Evolutionary conservation across 1,140 invertebrate species (phyloP).

Genomic region (Danaus plexippus): DNA sequence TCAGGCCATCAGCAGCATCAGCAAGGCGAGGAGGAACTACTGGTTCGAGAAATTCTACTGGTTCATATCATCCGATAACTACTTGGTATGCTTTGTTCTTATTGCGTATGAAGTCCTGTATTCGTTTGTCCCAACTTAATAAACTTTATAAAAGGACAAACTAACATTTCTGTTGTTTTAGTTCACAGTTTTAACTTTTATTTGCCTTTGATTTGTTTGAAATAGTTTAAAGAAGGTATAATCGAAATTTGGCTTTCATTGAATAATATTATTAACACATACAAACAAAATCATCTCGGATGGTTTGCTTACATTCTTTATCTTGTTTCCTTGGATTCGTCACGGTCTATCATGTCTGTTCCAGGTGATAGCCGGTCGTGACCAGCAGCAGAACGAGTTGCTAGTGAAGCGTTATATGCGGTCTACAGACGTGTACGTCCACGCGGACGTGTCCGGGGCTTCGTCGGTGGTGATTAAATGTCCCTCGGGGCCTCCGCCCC

Average conservation of each 20-base stretch:
- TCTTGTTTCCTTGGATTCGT: too few relatives aligned
- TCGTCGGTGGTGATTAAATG: constrained; percentile 97
- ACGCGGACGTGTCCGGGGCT: constrained; percentile 96
- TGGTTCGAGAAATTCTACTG: constrained; percentile 99
- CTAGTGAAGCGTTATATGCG: constrained; percentile 96
- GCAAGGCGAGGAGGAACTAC: constrained; percentile 91
- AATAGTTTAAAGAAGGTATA: too few relatives aligned
- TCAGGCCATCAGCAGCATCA: constrained; percentile 92
- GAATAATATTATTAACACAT: not conserved
- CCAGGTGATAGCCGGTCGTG: constrained; percentile 91
- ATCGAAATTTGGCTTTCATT: too few relatives aligned
- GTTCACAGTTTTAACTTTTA: too few relatives aligned
- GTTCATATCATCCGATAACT: constrained; percentile 99
- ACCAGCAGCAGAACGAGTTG: constrained; percentile 98
- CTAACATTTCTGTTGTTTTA: too few relatives aligned
- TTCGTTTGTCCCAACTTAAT: too few relatives aligned
- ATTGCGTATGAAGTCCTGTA: too few relatives aligned
- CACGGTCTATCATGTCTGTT: not conserved
- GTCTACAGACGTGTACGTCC: constrained; percentile 88
- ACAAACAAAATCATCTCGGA: not conserved
- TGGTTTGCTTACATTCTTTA: not conserved
- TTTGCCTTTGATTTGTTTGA: too few relatives aligned
- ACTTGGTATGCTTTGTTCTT: constrained; percentile 75
- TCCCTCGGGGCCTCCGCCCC: constrained; percentile 80
- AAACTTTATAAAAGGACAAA: too few relatives aligned